Conservation (phyloP, 2,113 vertebrate species). For the Herpailurus yagouaroundi region DNA sequence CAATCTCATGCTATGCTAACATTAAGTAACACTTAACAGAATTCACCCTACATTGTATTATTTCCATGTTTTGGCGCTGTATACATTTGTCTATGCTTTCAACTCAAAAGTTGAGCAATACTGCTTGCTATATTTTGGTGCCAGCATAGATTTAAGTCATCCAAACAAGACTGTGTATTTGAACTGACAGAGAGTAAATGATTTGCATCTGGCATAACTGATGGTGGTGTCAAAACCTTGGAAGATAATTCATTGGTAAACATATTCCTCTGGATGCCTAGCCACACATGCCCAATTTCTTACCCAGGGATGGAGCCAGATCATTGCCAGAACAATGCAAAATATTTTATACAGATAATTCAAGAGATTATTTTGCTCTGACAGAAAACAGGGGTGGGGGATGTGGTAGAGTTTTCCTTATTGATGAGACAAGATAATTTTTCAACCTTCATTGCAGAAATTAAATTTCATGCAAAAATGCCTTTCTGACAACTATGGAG, state of each 20-base stretch:
- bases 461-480: slow-evolving; percentile 80
- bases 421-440: slow-evolving; percentile 71
- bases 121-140: slow-evolving; percentile 78
- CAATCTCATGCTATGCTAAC: slow-evolving; percentile 36
- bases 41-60: slow-evolving; percentile 65
- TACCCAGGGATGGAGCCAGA: slow-evolving; percentile 74
- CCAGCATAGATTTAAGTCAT: slow-evolving; percentile 88
- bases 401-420: slow-evolving; percentile 49
- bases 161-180: slow-evolving; percentile 85
- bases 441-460: slow-evolving; percentile 74
- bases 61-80: slow-evolving; percentile 79
- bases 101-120: slow-evolving; percentile 81
- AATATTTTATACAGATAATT: slow-evolving; percentile 76
- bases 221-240: slow-evolving; percentile 88
- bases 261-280: slow-evolving; percentile 83
- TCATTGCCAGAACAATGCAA: slow-evolving; percentile 82
- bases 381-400: background rate
- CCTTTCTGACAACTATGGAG: slow-evolving; percentile 64
- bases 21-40: slow-evolving; percentile 74
- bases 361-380: slow-evolving; percentile 67
- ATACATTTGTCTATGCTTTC: slow-evolving; percentile 78
- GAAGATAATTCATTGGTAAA: slow-evolving; percentile 86
- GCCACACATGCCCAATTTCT: slow-evolving; percentile 82
- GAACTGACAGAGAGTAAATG: slow-evolving; percentile 89
- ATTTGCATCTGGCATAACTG: slow-evolving; percentile 90